Base-by-base conservation (phyloP, 1,140 invertebrate species). In the Drosophila athabasca region DNA sequence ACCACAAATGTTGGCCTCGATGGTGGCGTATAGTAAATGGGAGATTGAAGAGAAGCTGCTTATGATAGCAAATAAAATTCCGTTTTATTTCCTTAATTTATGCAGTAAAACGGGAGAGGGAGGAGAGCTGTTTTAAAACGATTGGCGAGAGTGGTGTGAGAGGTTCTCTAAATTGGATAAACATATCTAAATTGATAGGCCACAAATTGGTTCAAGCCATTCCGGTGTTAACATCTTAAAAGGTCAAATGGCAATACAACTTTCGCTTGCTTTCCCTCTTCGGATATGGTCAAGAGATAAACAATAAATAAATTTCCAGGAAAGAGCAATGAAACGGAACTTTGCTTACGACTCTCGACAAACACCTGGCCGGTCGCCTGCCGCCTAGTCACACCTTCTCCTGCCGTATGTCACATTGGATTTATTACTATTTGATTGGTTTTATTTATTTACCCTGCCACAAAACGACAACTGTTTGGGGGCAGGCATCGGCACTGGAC, bases 381-480 rank as follows among this genome's bases (percentile, higher is more conserved):
- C 17, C 17, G 54, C 41, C 5, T n/a, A 13, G 43, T 29, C 17
- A 7, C 67, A 55, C 46, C 59, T 64, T 51, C 17, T 19, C 19
- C 7, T 39, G 60, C 17, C 44, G 22, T 15, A 54, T 66, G 77
- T 55, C 49, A 59, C 22, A 35, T 29, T 64, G 52, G 66, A 82
- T 72, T 68, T 79, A 62, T 80, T 80, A 69, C 62, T 62, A 58
- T 73, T 85, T 80, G 48, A 85, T 80, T 85, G 70, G 66, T 62
- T 68, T 62, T 59, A 64, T 76, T 80, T 85, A 69, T 85, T 84
- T 80, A 73, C 74, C 66, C 31, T 53, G 51, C 72, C 81, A 50
- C 76, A 85, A 73, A 66, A 80, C 69, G 67, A 69, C 81, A 80
- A 73, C 77, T 79, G 79, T 17, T 17, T 61, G 53, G 62, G 41